Percentiles rank a stretch among this genome's conserved stretches.
Evolutionary conservation across 2,888 invertebrate species (phyloP).

Genomic region (Oasisia sp.): DNA sequence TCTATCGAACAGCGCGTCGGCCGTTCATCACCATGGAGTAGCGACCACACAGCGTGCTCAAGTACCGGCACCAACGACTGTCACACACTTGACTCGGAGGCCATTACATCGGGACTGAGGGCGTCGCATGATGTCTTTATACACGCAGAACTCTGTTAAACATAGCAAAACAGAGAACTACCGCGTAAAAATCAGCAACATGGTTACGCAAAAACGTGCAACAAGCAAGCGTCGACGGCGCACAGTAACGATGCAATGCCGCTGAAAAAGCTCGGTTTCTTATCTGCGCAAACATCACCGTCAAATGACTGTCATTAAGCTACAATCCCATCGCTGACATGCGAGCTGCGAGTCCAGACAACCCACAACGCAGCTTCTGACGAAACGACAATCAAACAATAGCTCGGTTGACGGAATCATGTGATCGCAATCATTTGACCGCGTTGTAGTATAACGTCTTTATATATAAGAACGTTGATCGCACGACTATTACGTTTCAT

Average conservation of each 20-base stretch:
- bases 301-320: not conserved
- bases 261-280: not conserved
- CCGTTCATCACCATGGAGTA: not conserved
- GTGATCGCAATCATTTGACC: too few species aligned
- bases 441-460: too few species aligned
- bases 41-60: not conserved
- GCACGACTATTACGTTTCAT: too few species aligned
- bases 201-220: not conserved
- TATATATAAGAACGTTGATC: too few species aligned
- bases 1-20: not conserved
- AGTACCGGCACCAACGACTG: not conserved
- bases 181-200: slow-evolving; percentile 3
- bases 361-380: too few species aligned
- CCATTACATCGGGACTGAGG: not conserved
- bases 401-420: too few species aligned
- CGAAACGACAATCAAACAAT: too few species aligned
- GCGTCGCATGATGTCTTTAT: not conserved
- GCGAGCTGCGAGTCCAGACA: too few species aligned
- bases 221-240: not conserved
- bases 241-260: not conserved
- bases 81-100: not conserved
- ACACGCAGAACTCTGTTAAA: not conserved
- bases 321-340: too few species aligned
- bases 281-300: not conserved
- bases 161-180: not conserved